These are phyloP conservation scores for Mungos mungo DNA, from an alignment of 2,113 vertebrate species.

Conservation along the genomic window DNA sequence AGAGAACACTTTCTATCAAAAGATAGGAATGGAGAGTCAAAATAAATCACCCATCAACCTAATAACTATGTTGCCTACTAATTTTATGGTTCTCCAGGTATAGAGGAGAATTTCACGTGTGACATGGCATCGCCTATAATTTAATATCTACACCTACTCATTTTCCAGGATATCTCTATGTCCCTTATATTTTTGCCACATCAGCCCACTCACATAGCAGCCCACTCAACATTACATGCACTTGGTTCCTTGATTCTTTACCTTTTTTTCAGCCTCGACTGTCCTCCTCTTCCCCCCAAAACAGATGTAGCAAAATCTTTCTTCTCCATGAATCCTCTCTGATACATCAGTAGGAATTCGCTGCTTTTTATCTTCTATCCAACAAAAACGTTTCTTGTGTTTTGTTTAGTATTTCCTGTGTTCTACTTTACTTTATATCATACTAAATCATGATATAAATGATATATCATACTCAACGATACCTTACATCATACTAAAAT, in stretches of 20 bases:
- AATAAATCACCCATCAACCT: not conserved
- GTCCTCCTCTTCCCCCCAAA: rapidly evolving
- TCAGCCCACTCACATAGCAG: not conserved
- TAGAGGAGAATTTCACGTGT: not conserved
- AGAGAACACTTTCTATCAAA: not conserved
- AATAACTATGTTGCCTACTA: not conserved
- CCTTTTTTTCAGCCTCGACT: not conserved
- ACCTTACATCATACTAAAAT: not conserved
- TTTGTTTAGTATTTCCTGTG: not conserved
- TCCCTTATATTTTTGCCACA: not conserved
- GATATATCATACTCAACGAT: not conserved
- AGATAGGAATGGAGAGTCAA: not conserved
- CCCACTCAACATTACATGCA: not conserved
- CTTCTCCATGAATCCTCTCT: not conserved
- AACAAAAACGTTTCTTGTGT: not conserved
- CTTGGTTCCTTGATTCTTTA: not conserved
- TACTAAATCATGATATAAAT: not conserved
- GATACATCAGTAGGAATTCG: not conserved
- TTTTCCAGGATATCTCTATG: not conserved
- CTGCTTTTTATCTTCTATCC: not conserved
- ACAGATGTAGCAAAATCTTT: not conserved
- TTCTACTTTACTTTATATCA: not conserved
- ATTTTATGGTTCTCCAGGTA: not conserved
- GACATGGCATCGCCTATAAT: not conserved
- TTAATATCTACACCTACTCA: not conserved